Base-by-base conservation (phyloP, 2,888 invertebrate genomes). In the Incurvaria masculella region DNA sequence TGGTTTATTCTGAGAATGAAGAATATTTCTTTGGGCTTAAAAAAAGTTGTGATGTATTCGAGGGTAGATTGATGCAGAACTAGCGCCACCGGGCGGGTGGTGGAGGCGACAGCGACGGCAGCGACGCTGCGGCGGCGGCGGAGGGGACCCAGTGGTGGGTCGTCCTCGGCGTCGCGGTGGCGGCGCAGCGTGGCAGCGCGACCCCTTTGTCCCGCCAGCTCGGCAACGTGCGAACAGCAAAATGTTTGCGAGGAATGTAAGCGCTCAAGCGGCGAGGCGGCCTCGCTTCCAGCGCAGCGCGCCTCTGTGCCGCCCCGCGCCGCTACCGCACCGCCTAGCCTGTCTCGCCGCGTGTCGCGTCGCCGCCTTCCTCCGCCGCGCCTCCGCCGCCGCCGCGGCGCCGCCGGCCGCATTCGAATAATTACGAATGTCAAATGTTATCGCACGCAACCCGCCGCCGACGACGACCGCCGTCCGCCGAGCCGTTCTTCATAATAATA, bases 371-470 rank as follows among this genome's bases (percentile, higher is more conserved):
- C 46, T 48, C 42, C 16, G 50, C 50, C 27, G 14, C 51, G 49
- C 18, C 46, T 65, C 63, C 64, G 66, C 65, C 65, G 64, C 46
- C 43, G 41, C 61, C 61, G 60, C 56, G 61, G 55, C 58, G 58
- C 53, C 57, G 58, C 53, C 63, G 39, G 23, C 71, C 69, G 69
- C 69, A 72, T 69, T 69, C 74, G 68, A 74, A 59, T 74, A 74
- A 78, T 78, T 75, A 75, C 76, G 75, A 78, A 78, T 78, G 76
- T 78, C 78, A 78, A 78, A 78, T 78, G 76, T 76, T 76, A 78
- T 78, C 76, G 75, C 71, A 74, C 75, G 74, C 75, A 73, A 76
- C 75, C 73, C 75, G 69, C 76, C 73, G 59, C 72, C 72, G 68
- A 61, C 60, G 61, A 66, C 73, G 75, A 73, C 78, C 75, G 72